Conservation (phyloP, 2,888 invertebrate species). For the Synanthedon tipuliformis region DNA sequence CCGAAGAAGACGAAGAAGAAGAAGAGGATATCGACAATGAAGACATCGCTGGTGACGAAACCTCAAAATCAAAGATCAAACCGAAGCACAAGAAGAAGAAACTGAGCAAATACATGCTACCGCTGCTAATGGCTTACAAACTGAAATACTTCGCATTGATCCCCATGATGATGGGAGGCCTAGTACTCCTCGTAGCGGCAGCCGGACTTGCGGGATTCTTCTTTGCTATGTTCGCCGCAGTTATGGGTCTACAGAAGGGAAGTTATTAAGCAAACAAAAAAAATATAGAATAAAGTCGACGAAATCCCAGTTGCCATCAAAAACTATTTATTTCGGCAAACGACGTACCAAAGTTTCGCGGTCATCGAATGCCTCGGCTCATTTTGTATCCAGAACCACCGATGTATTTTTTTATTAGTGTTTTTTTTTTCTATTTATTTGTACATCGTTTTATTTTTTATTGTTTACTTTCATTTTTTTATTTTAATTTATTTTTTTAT, state of each 20-base stretch:
- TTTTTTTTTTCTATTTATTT: not conserved
- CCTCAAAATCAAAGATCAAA: conserved; percentile 19
- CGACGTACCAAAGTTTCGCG: not conserved
- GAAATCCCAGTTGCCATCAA: conserved; percentile 49
- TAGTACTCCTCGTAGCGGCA: conserved; percentile 79
- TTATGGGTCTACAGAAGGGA: conserved; percentile 78
- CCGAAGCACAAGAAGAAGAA: conserved; percentile 61
- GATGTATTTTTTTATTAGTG: conserved; percentile 1
- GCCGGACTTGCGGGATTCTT: conserved; percentile 89
- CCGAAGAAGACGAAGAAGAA: conserved; percentile 34
- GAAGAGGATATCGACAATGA: conserved; percentile 30
- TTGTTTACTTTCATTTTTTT: not conserved
- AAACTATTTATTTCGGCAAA: not conserved
- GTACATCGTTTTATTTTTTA: not conserved
- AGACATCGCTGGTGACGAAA: conserved; percentile 8
- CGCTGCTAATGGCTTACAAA: conserved; percentile 84
- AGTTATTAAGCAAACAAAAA: conserved; percentile 29
- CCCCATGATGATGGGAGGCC: conserved; percentile 78
- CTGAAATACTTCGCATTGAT: conserved; percentile 83
- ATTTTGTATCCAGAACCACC: conserved; percentile 1
- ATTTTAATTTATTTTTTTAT: not conserved
- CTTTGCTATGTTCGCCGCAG: conserved; percentile 86
- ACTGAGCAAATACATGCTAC: conserved; percentile 77
- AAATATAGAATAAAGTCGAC: conserved; percentile 30
- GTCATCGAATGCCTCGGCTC: not conserved